phyloP scores from a whole-genome alignment of 2,888 invertebrate genomes.

The Macrophya alboannulata region DNA sequence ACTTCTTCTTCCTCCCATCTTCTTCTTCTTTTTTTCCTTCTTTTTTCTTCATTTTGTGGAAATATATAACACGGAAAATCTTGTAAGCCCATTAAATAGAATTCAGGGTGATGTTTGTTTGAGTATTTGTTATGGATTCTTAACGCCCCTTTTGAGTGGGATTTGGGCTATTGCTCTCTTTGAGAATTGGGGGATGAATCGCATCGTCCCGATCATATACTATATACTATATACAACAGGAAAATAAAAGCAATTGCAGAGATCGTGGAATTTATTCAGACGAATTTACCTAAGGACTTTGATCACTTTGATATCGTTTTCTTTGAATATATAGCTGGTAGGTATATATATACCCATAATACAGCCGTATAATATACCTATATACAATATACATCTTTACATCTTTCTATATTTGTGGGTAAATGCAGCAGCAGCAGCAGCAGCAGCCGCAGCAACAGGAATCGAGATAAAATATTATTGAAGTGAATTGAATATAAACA shows the following conservation, averaged over 20 bases:
- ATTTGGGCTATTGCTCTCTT: constrained; percentile 31
- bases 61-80: background rate
- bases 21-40: no score
- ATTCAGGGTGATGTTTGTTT: constrained; percentile 16
- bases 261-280: constrained; percentile 40
- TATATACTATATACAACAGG: constrained; percentile 7
- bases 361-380: no score
- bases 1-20: background rate
- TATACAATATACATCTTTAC: background rate
- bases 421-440: no score
- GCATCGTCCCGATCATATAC: background rate
- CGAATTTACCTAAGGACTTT: constrained; percentile 19
- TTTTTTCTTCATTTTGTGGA: background rate
- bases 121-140: constrained; percentile 28
- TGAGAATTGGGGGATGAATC: background rate
- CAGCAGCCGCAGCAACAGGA: no score
- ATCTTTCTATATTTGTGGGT: background rate
- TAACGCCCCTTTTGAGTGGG: constrained; percentile 14
- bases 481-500: background rate
- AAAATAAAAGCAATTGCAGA: constrained; percentile 32
- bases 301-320: constrained; percentile 25
- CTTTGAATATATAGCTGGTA: background rate
- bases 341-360: no score
- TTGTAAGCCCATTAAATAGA: constrained; percentile 4
- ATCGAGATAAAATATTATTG: background rate